phyloP scores from a whole-genome alignment of 92 coral and sea anemone species.

The Anthopleura xanthogrammica region DNA sequence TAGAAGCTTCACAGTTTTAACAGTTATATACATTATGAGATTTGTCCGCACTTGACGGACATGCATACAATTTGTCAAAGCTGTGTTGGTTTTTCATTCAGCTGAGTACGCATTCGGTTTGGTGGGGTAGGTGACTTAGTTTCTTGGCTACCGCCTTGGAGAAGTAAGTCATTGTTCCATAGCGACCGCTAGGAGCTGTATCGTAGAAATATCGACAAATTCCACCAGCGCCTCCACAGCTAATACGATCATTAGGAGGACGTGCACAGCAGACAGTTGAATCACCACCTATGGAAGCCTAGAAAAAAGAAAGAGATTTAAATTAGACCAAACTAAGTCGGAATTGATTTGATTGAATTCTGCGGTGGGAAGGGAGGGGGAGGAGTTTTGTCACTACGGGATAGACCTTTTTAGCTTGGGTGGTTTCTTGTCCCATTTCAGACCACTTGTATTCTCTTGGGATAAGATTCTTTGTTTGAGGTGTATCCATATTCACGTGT shows the following conservation, averaged over 20 bases:
- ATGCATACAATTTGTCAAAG: too few species aligned
- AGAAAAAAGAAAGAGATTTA: not conserved
- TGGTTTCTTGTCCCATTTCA: too few species aligned
- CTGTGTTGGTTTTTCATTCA: not conserved
- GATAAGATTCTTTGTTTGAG: too few species aligned
- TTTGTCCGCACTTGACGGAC: too few species aligned
- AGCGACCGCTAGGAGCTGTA: conserved; percentile 98
- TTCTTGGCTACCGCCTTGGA: conserved; percentile 84
- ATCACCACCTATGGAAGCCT: conserved; percentile 82
- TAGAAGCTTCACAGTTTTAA: too few species aligned
- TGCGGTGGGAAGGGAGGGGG: not conserved
- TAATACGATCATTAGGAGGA: conserved; percentile 63
- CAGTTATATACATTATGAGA: too few species aligned
- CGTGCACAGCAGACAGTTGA: conserved; percentile 90
- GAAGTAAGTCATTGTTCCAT: conserved; percentile 97
- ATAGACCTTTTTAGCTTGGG: too few species aligned
- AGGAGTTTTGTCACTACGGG: not conserved
- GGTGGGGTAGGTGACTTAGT: conserved; percentile 70
- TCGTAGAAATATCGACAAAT: conserved; percentile 95
- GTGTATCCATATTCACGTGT: too few species aligned
- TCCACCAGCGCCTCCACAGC: conserved; percentile 92
- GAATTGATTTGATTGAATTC: not conserved
- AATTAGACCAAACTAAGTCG: too few species aligned
- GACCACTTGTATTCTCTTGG: too few species aligned
- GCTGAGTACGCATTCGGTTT: conserved; percentile 74